Percentiles rank a stretch among this genome's conserved stretches.
Evolutionary conservation across 2,797 vertebrate genomes (phyloP).

Genomic region (Potorous gilbertii): DNA sequence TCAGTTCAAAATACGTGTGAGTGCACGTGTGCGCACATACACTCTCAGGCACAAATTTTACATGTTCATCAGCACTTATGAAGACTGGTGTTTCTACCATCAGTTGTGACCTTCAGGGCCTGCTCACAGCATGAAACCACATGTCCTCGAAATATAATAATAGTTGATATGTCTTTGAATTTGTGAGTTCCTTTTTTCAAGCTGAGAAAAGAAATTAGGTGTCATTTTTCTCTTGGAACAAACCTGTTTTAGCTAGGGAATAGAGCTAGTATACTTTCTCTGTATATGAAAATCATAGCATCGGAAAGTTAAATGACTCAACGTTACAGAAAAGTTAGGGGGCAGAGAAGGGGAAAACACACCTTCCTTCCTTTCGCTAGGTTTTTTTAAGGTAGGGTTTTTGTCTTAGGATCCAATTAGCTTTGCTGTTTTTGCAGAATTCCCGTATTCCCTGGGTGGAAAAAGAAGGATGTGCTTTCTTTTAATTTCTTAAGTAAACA

Average conservation of each 20-base stretch:
- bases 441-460: background rate
- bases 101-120: background rate
- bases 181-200: background rate
- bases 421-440: background rate
- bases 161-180: background rate
- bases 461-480: conserved; percentile 12
- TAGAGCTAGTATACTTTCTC: background rate
- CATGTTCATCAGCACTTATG: background rate
- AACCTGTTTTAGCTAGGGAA: background rate
- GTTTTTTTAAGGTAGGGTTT: conserved; percentile 13
- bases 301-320: background rate
- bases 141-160: background rate
- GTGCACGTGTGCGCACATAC: fast-evolving
- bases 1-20: background rate
- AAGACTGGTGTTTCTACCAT: background rate
- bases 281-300: background rate
- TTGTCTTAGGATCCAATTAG: conserved; percentile 6
- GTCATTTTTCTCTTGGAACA: background rate
- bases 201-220: background rate
- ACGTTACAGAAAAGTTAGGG: conserved; percentile 6
- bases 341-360: conserved; percentile 7
- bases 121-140: background rate
- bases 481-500: conserved; percentile 25
- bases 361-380: background rate
- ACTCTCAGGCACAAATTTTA: background rate